phyloP scores from a whole-genome alignment of 2,888 invertebrate genomes.

The Ochropleura leucogaster region DNA sequence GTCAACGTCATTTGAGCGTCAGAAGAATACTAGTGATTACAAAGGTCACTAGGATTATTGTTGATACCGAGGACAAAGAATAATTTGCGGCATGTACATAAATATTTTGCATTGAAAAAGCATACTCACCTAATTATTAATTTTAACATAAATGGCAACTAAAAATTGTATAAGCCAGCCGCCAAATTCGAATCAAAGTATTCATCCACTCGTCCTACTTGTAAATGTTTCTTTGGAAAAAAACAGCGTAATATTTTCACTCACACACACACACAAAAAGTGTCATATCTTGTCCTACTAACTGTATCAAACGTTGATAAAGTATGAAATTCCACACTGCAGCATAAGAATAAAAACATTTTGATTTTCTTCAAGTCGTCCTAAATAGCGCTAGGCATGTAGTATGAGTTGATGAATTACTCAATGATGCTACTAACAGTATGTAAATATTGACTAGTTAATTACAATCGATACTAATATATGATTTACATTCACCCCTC shows the following conservation, averaged over 20 bases:
- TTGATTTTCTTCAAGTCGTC: too few species aligned
- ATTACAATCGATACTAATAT: slow-evolving; percentile 68
- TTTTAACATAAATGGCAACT: slow-evolving; percentile 5
- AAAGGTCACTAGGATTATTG: not conserved
- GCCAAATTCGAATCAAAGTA: slow-evolving; percentile 4
- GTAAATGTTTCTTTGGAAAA: too few species aligned
- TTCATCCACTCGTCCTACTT: too few species aligned
- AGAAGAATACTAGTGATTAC: not conserved
- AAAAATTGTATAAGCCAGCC: slow-evolving; percentile 14
- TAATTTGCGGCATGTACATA: not conserved
- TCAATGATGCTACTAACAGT: slow-evolving; percentile 40
- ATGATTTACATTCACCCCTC: slow-evolving; percentile 56
- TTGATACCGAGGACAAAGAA: not conserved
- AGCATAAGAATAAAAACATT: too few species aligned
- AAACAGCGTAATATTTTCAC: too few species aligned
- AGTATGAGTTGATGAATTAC: too few species aligned
- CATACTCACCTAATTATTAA: not conserved
- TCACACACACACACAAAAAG: too few species aligned
- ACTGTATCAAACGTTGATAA: too few species aligned
- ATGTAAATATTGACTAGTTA: slow-evolving; percentile 66
- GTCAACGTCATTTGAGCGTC: not conserved
- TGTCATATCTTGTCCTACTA: too few species aligned
- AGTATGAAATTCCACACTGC: too few species aligned
- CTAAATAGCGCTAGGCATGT: too few species aligned
- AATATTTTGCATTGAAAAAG: not conserved